These are phyloP conservation scores for Notocelia uddmanniana DNA, from an alignment of 2,888 invertebrate species.

Conservation along the genomic window DNA sequence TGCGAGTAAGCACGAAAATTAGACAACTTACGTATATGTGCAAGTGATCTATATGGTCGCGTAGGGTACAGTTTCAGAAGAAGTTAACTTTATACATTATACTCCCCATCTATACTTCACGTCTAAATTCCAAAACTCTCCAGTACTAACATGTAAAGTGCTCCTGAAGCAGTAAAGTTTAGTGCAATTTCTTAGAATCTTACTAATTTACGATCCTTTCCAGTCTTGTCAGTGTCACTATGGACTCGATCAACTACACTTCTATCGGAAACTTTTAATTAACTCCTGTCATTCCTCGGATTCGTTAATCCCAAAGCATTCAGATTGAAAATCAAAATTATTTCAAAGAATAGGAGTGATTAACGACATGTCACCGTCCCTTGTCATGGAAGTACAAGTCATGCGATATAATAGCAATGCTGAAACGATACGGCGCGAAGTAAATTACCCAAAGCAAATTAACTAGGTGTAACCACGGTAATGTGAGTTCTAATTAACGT, in stretches of 20 bases:
- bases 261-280: slow-evolving; percentile 61
- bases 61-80: too few species aligned
- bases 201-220: neutral
- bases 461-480: slow-evolving; percentile 63
- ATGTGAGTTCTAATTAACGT: slow-evolving; percentile 43
- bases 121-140: neutral
- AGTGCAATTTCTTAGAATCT: neutral
- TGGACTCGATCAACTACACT: slow-evolving; percentile 20
- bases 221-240: neutral
- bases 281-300: slow-evolving; percentile 74
- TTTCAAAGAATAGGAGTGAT: slow-evolving; percentile 76
- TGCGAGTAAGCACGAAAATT: neutral
- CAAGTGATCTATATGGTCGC: too few species aligned
- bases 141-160: neutral
- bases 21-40: neutral
- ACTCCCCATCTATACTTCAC: neutral
- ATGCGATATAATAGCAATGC: slow-evolving; percentile 81
- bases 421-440: slow-evolving; percentile 72
- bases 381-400: slow-evolving; percentile 79
- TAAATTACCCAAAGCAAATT: slow-evolving; percentile 78
- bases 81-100: neutral
- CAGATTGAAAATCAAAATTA: slow-evolving; percentile 82
- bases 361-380: slow-evolving; percentile 81
- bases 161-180: neutral
- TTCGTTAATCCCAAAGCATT: slow-evolving; percentile 74